phyloP scores from a whole-genome alignment of 2,797 vertebrate genomes.

The Sciurus carolinensis region DNA sequence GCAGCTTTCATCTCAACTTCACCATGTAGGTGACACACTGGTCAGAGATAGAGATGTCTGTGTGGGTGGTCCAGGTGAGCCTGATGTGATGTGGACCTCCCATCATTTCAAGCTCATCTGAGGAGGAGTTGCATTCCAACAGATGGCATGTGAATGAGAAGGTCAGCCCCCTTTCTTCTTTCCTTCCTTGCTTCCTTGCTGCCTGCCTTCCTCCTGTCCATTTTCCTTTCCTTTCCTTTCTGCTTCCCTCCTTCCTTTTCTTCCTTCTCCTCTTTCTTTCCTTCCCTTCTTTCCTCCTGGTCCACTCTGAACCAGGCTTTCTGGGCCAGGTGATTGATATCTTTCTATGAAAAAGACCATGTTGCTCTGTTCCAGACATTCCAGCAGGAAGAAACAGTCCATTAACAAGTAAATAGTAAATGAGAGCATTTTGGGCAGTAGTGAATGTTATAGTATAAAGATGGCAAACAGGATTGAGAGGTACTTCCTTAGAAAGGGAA shows the following conservation, averaged over 20 bases:
- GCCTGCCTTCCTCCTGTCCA: not conserved
- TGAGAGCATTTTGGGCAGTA: not conserved
- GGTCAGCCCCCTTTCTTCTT: not conserved
- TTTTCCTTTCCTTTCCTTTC: accelerated
- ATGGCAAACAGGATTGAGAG: not conserved
- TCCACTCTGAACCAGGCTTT: not conserved
- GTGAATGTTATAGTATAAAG: not conserved
- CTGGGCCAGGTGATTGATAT: not conserved
- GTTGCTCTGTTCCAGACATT: not conserved
- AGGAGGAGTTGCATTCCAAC: not conserved
- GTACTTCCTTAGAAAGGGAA: not conserved
- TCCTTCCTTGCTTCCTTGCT: not conserved
- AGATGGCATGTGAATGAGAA: not conserved
- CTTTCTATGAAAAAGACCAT: not conserved
- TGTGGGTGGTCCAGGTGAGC: not conserved
- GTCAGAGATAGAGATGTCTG: not conserved
- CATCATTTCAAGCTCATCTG: no score
- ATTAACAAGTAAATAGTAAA: not conserved
- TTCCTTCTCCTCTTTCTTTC: not conserved
- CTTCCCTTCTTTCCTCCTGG: not conserved
- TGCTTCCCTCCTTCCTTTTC: not conserved
- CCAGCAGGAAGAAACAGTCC: not conserved
- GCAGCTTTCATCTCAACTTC: slow-evolving; percentile 96
- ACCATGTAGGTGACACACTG: slow-evolving; percentile 93
- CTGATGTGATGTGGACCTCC: not conserved